These are phyloP conservation scores for Exephanes ischioxanthus DNA, from an alignment of 2,888 invertebrate genomes.

Conservation along the genomic window DNA sequence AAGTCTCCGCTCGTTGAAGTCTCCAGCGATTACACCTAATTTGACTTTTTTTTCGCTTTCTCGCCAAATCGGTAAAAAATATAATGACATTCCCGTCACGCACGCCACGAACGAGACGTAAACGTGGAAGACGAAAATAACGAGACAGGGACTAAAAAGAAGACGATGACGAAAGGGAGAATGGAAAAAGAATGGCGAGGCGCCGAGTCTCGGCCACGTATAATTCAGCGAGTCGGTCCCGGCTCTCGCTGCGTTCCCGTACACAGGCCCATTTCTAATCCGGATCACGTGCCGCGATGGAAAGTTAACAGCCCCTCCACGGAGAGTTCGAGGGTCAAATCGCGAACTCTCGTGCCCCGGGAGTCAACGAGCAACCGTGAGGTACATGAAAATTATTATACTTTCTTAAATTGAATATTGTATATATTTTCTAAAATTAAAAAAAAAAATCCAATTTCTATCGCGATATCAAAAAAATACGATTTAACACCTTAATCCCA, in stretches of 20 bases:
- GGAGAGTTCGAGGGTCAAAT: conserved; percentile 57
- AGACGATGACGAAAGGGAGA: conserved; percentile 12
- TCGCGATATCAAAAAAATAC: not conserved
- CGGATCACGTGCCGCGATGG: conserved; percentile 61
- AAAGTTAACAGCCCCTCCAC: conserved; percentile 55
- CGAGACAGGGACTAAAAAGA: conserved; percentile 21
- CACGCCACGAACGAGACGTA: conserved; percentile 48
- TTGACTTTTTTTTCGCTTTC: conserved; percentile 32
- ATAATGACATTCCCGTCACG: conserved; percentile 53
- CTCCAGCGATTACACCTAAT: conserved; percentile 55
- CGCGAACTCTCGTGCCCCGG: conserved; percentile 26
- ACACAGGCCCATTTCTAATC: conserved; percentile 47
- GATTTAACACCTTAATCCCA: not conserved
- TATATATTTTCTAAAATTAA: not conserved
- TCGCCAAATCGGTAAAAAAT: conserved; percentile 27
- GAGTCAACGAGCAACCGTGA: conserved; percentile 17
- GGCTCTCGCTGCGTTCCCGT: conserved; percentile 10
- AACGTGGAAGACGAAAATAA: conserved; percentile 28
- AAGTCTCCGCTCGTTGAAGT: conserved; percentile 69
- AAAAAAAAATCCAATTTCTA: not conserved
- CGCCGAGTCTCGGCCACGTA: conserved; percentile 42
- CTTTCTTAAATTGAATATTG: not conserved
- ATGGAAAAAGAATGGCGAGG: conserved; percentile 19
- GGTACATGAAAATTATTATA: not conserved
- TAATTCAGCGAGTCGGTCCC: conserved; percentile 31